These are phyloP conservation scores for Macaca fascicularis DNA, from an alignment of 2,113 vertebrate species.

Conservation along the genomic window T2T-MFA8v1.1 NC_088376.1:165062001-165062500, in stretches of 20 bases:
- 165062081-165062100: not conserved
- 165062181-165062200: not conserved
- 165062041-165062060: not conserved
- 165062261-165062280: not conserved
- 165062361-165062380: not conserved
- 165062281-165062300: not conserved
- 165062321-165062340: not conserved
- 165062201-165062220: not conserved
- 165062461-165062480: not conserved
- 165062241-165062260: not conserved
- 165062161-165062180: not conserved
- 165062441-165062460: not conserved
- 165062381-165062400: not conserved
- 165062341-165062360: not conserved
- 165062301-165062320: not conserved
- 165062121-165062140: not conserved
- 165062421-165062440: not conserved
- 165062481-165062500: not conserved
- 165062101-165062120: accelerated
- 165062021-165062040: not conserved
- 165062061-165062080: not conserved
- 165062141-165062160: not conserved
- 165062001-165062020: not conserved
- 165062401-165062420: not conserved
- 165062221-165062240: not conserved